phyloP scores from a whole-genome alignment of 2,888 invertebrate species.

The Ennomos fuscantarius region DNA sequence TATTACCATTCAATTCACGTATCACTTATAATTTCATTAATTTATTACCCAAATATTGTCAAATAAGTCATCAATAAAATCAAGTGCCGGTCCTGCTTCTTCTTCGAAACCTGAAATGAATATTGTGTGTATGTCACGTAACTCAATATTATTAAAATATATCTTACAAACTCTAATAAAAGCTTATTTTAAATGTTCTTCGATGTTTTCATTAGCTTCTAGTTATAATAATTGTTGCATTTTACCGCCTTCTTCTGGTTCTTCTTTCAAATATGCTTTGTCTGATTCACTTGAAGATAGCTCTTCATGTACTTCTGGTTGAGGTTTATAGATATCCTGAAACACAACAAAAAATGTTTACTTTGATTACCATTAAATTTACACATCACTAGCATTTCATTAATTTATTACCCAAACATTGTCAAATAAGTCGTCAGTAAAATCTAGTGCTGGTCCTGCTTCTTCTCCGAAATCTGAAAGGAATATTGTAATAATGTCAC shows the following conservation, averaged over 20 bases:
- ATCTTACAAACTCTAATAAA: no score
- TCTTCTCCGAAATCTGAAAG: slow-evolving; percentile 70
- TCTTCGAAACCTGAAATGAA: slow-evolving; percentile 68
- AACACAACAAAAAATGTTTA: neutral
- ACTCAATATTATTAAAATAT: no score
- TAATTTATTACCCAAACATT: slow-evolving; percentile 56
- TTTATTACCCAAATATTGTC: slow-evolving; percentile 59
- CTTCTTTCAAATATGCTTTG: slow-evolving; percentile 5
- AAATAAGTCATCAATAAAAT: slow-evolving; percentile 65
- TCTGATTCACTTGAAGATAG: slow-evolving; percentile 1
- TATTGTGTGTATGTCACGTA: neutral
- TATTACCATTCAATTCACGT: no score
- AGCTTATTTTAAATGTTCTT: slow-evolving; percentile 15
- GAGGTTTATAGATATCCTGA: slow-evolving; percentile 20
- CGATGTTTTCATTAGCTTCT: slow-evolving; percentile 1
- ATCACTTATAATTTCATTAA: no score
- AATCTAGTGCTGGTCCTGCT: slow-evolving; percentile 69
- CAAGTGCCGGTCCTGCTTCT: slow-evolving; percentile 68
- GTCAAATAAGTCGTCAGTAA: slow-evolving; percentile 64
- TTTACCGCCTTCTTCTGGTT: slow-evolving; percentile 1
- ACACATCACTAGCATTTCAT: no score
- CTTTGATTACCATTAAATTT: no score
- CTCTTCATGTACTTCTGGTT: neutral
- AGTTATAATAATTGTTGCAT: neutral
- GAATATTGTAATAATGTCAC: neutral